Base-by-base conservation (phyloP, 2,888 invertebrate genomes). In the Silvanus unidentatus region DNA sequence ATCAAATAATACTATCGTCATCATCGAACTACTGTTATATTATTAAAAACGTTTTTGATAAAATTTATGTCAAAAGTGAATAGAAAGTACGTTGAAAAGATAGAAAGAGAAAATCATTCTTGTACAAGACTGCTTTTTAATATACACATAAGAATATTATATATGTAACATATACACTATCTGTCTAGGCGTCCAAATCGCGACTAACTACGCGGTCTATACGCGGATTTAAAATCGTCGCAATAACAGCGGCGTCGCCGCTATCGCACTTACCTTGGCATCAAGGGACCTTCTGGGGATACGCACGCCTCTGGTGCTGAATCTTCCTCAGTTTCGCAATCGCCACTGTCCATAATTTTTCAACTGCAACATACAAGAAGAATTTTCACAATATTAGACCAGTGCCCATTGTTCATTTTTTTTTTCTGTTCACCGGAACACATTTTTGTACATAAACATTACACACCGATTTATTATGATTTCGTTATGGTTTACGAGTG, bases 221-320 rank as follows among this genome's bases (percentile, higher is more conserved):
- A 22, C 53, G 45, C 45, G 53, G 28, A 14, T 14, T 30, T 28
- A 16, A 12, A 14, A n/a, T 32, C 32, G 32, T 32, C 32, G 22
- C 22, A 22, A 53, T 51, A 47, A 45, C 54, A 55, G 53, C 53
- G 47, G 47, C 53, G 58, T 54, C 50, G 50, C 46, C 46, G 37
- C 16, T 44, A 35, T 22, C 46, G 44, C 42, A 60, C 65, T 63
- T 58, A 70, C 70, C 69, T 69, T 58, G 67, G 65, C 50, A 66
- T 58, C 52, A 60, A 51, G 47, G 64, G 56, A 41, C 59, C 63
- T 43, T 58, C 62, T 11, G 70, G 69, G 36, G 70, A 68, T 29
- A 68, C 65, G 64, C 69, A 70, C 58, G 67, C 64, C 62, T 70
- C 70, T 57, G 69, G 69, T 48, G 70, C 65, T 16, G 68, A 67